Evolutionary conservation across 2,888 invertebrate species (phyloP), one percentile per base, ranked within the genome.

Genomic region (Ophion ellenae): DNA sequence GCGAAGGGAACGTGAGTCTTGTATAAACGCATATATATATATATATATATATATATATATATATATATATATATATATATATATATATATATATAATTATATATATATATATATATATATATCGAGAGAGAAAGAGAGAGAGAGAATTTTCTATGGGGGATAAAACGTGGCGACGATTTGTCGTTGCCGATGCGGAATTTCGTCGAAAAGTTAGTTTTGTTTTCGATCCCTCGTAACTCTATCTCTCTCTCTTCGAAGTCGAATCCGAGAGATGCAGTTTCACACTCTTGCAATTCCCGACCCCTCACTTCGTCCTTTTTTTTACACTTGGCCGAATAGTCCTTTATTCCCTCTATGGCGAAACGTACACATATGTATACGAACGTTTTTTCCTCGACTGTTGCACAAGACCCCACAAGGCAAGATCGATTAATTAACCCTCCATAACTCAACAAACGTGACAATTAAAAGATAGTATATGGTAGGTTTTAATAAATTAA

Each of bases 181-280:
- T 88, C 88, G 86, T 83, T 86, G 85, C 87, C 86, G 86, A 87
- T 87, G 87, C 81, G 84, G 87, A 87, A 87, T 87, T 86, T 83
- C 84, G 85, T 81, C 83, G 86, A 79, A 70, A 75, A 83, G 86
- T 85, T 87, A 87, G 86, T 87, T 87, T 87, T 87, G 85, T 86
- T 86, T 86, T 86, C 81, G 84, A 77, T 84, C 79, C 81, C 86
- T 79, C 87, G 86, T 86, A 82, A 85, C 74, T 85, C 86, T 75
- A 14, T 64, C 53, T 9, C 74, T 32, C 47, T 75, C 64, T n/a
- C 61, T 74, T 66, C 17, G 11, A 53, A 9, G 32, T 64, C 81
- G 77, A 73, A 80, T 76, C 80, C 73, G 20, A 45, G 47, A 24
- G 70, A 74, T 69, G 71, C 73, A 61, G 20, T 40, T 75, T 80